phyloP scores from a whole-genome alignment of 2,797 vertebrate species.

The Pterois miles region DNA sequence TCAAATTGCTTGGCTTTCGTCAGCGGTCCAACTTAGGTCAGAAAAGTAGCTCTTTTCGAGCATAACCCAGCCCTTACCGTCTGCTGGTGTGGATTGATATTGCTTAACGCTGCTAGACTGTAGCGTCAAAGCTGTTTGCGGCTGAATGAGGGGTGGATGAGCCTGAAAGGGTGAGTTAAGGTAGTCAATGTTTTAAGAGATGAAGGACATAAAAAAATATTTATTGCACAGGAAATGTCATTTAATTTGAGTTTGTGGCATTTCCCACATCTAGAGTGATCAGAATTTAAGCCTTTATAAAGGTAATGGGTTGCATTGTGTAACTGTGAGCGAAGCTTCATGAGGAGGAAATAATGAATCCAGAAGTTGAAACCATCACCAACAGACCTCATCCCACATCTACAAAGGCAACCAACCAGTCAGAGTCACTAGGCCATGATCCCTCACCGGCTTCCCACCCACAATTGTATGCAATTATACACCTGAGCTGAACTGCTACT shows the following conservation, averaged over 20 bases:
- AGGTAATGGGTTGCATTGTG: not conserved
- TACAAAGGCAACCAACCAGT: not conserved
- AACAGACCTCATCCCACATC: not conserved
- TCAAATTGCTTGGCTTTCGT: too few relatives aligned
- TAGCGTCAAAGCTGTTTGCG: not conserved
- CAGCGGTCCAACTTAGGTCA: too few relatives aligned
- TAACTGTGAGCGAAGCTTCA: not conserved
- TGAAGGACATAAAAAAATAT: not conserved
- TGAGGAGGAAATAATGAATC: not conserved
- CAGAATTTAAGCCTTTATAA: not conserved
- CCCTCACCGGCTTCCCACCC: not conserved
- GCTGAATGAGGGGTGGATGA: not conserved
- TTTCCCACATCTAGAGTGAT: not conserved
- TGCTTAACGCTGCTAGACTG: too few relatives aligned
- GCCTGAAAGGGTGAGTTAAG: too few relatives aligned
- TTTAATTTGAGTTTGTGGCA: too few relatives aligned
- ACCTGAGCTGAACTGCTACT: not conserved
- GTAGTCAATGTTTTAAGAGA: too few relatives aligned
- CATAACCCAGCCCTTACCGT: too few relatives aligned
- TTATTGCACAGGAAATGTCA: not conserved
- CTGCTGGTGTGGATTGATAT: too few relatives aligned
- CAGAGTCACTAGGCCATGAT: not conserved
- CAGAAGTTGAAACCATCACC: not conserved
- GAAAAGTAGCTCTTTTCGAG: accelerated
- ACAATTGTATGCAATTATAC: not conserved